Evolutionary conservation across 2,888 invertebrate genomes (phyloP).

Genomic region (Cerceris rybyensis): DNA sequence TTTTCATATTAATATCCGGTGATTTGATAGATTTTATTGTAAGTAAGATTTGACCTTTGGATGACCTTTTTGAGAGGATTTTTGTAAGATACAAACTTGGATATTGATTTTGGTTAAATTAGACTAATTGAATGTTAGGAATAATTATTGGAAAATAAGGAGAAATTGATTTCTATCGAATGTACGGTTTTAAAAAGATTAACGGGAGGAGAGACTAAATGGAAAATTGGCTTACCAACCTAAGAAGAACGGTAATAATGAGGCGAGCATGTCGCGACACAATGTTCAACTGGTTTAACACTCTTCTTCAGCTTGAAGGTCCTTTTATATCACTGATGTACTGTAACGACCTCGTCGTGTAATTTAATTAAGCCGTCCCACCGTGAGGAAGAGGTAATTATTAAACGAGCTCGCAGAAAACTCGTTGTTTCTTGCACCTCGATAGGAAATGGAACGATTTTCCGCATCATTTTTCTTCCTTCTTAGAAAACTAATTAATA

Average conservation of each 20-base stretch:
- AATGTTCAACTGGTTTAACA: conserved; percentile 57
- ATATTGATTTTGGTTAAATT: too few species aligned
- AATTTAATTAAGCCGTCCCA: conserved; percentile 53
- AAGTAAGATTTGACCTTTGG: too few species aligned
- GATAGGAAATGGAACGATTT: background rate
- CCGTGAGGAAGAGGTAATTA: conserved; percentile 25
- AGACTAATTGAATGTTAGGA: too few species aligned
- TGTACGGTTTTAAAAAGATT: conserved; percentile 19
- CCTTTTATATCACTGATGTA: conserved; percentile 59
- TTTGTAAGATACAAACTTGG: too few species aligned
- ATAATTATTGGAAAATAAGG: too few species aligned
- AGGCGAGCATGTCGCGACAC: conserved; percentile 56
- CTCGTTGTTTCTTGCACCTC: conserved; percentile 10
- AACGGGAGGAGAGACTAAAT: conserved; percentile 40
- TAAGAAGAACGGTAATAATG: conserved; percentile 64
- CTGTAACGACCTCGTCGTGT: conserved; percentile 47
- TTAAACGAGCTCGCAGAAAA: conserved; percentile 22
- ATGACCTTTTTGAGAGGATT: too few species aligned
- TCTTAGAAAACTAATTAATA: too few species aligned
- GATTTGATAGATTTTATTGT: too few species aligned
- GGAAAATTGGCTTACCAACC: conserved; percentile 57
- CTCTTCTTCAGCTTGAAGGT: conserved; percentile 54
- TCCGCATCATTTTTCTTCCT: background rate
- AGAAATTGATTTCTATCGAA: background rate
- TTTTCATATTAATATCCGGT: too few species aligned